Evolutionary conservation across 2,113 vertebrate species (phyloP).

Genomic region (Eurystomus gularis): DNA sequence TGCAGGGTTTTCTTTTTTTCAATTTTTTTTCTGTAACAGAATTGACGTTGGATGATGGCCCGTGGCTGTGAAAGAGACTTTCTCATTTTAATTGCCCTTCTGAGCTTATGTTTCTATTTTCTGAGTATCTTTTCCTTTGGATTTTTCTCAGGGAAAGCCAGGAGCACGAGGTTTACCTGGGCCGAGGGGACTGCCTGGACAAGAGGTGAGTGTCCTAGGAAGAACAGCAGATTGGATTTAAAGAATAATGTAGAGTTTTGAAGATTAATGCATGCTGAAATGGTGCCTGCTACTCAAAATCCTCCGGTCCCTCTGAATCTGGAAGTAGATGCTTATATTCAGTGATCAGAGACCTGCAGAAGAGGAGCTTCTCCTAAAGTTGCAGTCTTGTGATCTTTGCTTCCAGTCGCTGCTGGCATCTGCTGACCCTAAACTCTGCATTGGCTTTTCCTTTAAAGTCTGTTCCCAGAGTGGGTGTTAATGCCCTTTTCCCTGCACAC

Average conservation of each 20-base stretch:
- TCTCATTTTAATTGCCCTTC: constrained; percentile 52
- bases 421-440: neutral
- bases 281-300: neutral
- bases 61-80: constrained; percentile 30
- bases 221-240: neutral
- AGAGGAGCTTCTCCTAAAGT: neutral
- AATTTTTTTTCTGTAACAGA: constrained; percentile 24
- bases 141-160: constrained; percentile 83
- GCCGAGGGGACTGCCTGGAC: constrained; percentile 87
- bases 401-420: neutral
- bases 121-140: constrained; percentile 58
- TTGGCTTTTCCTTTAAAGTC: neutral
- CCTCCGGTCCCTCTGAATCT: neutral
- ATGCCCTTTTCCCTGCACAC: neutral
- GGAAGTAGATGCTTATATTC: neutral
- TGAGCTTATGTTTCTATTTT: constrained; percentile 19
- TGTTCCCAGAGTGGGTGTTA: neutral
- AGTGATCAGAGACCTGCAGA: neutral
- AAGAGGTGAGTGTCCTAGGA: constrained; percentile 80
- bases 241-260: neutral
- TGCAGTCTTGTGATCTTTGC: neutral
- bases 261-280: neutral
- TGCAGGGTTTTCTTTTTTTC: neutral
- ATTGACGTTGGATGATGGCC: constrained; percentile 73
- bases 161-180: constrained; percentile 93